Evolutionary conservation across 2,113 vertebrate genomes (phyloP).

Genomic region (Craseonycteris thonglongyai): DNA sequence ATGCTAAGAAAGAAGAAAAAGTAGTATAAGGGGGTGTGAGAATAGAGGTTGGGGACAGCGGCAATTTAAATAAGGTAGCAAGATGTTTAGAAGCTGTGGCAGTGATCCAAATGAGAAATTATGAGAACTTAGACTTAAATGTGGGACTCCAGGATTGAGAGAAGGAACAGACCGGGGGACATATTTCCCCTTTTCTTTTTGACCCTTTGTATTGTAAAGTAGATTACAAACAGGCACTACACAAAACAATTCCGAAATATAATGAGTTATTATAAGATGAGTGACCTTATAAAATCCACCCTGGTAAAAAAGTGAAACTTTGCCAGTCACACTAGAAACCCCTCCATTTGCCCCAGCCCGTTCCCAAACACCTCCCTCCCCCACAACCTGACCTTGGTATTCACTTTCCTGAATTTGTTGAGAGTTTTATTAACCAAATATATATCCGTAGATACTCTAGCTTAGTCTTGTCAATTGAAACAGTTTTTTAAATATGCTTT

Average conservation of each 20-base stretch:
- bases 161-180: background rate
- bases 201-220: background rate
- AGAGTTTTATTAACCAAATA: background rate
- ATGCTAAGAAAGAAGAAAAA: background rate
- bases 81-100: background rate
- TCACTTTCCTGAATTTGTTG: background rate
- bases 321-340: background rate
- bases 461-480: background rate
- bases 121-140: background rate
- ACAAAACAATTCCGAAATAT: background rate
- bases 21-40: background rate
- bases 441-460: background rate
- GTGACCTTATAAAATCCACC: background rate
- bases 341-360: background rate
- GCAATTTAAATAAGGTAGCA: background rate
- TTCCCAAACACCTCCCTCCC: too few relatives aligned
- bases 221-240: background rate
- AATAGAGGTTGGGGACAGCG: background rate
- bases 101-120: background rate
- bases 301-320: background rate
- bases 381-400: background rate
- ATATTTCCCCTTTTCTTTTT: background rate
- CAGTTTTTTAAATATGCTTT: background rate
- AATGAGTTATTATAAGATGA: background rate
- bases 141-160: background rate